These are phyloP conservation scores for Resseliella maxima DNA, from an alignment of 2,888 invertebrate genomes.

Conservation along the genomic window DNA sequence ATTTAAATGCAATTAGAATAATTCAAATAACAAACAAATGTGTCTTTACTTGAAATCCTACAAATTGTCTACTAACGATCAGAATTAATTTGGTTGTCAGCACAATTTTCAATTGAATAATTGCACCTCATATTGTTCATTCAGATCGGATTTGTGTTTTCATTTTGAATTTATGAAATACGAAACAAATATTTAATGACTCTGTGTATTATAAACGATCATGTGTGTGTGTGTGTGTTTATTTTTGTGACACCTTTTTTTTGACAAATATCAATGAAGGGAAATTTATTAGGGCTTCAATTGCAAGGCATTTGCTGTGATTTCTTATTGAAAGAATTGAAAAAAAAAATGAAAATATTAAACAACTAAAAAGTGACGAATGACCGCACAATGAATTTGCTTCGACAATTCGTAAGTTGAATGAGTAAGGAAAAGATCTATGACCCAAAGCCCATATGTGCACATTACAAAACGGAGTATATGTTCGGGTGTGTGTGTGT, in stretches of 20 bases:
- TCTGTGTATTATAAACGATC: not conserved
- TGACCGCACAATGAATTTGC: not conserved
- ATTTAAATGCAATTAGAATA: constrained; percentile 46
- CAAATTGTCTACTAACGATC: not conserved
- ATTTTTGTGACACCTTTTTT: not conserved
- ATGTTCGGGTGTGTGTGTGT: too few species aligned
- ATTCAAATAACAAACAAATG: too few species aligned
- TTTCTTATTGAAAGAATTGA: not conserved
- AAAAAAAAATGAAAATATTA: too few species aligned
- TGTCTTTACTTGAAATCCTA: not conserved
- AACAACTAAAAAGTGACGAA: not conserved
- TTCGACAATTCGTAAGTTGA: not conserved
- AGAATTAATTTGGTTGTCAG: not conserved
- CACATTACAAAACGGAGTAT: not conserved
- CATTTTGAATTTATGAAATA: not conserved
- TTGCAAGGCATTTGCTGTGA: not conserved
- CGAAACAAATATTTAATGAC: not conserved
- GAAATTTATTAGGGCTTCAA: constrained; percentile 30
- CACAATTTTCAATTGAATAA: too few species aligned
- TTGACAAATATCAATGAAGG: not conserved
- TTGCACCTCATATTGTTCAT: not conserved
- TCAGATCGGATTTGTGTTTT: not conserved
- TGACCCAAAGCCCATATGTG: not conserved
- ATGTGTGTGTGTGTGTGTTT: not conserved
- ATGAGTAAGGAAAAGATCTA: not conserved